A percentile compares a stretch with the other conserved stretches of the same genome.
These are phyloP conservation scores for Callaeas wilsoni DNA, from an alignment of 2,113 vertebrate species.

Conservation along the genomic window DNA sequence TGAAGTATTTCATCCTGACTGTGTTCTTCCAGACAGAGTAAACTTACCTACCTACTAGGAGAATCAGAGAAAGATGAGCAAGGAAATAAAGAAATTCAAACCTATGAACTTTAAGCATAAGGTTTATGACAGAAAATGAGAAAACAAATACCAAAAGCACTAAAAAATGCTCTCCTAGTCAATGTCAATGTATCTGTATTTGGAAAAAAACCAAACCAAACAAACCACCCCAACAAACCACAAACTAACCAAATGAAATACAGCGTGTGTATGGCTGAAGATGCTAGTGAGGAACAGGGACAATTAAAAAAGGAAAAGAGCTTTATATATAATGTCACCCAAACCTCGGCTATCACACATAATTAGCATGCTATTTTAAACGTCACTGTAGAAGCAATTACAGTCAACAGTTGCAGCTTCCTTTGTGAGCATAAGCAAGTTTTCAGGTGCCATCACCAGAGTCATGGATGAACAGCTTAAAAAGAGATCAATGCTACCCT, in stretches of 20 bases:
- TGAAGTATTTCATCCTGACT: neutral
- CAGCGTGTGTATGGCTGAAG: accelerated
- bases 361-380: neutral
- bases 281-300: neutral
- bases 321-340: neutral
- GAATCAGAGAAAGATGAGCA: neutral
- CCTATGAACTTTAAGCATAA: neutral
- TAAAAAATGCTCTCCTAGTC: neutral
- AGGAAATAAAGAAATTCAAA: neutral
- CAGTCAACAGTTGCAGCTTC: neutral
- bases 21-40: neutral
- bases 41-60: neutral
- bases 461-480: neutral
- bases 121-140: neutral
- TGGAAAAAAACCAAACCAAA: neutral
- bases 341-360: neutral
- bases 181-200: neutral
- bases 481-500: neutral
- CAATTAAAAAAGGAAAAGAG: neutral
- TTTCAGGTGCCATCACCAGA: neutral
- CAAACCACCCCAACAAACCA: neutral
- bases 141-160: neutral
- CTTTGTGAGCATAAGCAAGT: neutral
- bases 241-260: neutral
- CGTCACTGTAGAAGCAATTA: neutral